Evolutionary conservation across 2,888 invertebrate genomes (phyloP).

Genomic region (Osmoderma eremita): DNA sequence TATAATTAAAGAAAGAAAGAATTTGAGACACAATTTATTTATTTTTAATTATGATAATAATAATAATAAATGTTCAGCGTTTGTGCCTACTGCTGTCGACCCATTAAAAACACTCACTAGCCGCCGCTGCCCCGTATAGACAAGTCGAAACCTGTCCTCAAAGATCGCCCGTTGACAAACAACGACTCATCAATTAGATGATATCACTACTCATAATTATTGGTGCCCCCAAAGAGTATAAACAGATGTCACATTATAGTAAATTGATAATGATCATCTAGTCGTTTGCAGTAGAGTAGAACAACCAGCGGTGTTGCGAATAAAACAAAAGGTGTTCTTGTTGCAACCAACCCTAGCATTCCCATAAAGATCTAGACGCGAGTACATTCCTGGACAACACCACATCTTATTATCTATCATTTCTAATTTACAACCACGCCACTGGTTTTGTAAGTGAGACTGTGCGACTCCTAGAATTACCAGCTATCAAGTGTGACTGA

Average conservation of each 20-base stretch:
- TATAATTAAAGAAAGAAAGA: too few species aligned
- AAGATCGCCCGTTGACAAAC: slow-evolving; percentile 30
- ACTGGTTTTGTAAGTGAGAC: slow-evolving; percentile 43
- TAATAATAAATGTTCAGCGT: too few species aligned
- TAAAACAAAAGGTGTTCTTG: too few species aligned
- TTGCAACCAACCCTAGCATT: too few species aligned
- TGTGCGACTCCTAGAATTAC: slow-evolving; percentile 45
- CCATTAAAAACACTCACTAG: too few species aligned
- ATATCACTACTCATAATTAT: slow-evolving; percentile 26
- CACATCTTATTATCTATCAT: neutral
- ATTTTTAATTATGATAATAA: too few species aligned
- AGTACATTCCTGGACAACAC: neutral
- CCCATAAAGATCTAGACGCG: too few species aligned
- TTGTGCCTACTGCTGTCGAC: too few species aligned
- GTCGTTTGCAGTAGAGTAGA: slow-evolving; percentile 40
- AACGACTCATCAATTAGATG: slow-evolving; percentile 31
- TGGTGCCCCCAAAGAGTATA: slow-evolving; percentile 13
- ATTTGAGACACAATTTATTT: too few species aligned
- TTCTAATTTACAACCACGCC: slow-evolving; percentile 15
- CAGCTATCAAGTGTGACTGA: slow-evolving; percentile 49
- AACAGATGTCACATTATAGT: slow-evolving; percentile 24
- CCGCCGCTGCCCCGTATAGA: too few species aligned
- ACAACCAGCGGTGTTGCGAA: slow-evolving; percentile 5
- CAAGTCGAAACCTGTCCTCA: slow-evolving; percentile 21
- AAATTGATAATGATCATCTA: slow-evolving; percentile 39